Base-by-base conservation (phyloP, 2,888 invertebrate genomes). In the Cartodere bifasciata region DNA sequence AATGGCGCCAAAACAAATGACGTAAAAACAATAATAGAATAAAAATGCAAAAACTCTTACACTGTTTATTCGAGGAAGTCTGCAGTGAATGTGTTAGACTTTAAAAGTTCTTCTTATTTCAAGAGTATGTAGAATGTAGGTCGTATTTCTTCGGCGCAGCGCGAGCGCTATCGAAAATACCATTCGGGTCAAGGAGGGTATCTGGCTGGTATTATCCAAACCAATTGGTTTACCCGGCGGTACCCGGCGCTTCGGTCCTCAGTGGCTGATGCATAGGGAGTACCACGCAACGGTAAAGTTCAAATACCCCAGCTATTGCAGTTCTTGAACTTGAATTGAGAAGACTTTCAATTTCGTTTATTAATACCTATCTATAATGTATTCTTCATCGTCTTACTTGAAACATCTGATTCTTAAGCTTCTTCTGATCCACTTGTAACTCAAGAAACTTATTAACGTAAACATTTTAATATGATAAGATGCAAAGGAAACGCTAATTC, bases 31-130 rank as follows among this genome's bases (percentile, higher is more conserved):
- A 33, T 27, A 39, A 34, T 28, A 35, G 30, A 31, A 16, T 9
- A 25, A 34, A 14, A 34, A 43, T 43, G 42, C 39, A 41, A 44
- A 39, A 41, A 37, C 43, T 47, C 56, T 56, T 58, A 58, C 58
- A 58, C 56, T 53, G 48, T 48, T 24, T 35, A 23, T 33, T 46
- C 50, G 49, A 45, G 45, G 53, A 53, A 53, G 52, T 53, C 48
- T 50, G 47, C 49, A 55, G 53, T 55, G 57, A 60, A 59, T 61
- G 59, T 52, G 56, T 53, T 55, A 55, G 54, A 49, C 50, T 53
- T 51, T 55, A 56, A 55, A 58, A 55, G 52, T 56, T 59, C 58
- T 54, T 59, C 60, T 60, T 59, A 60, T 60, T 60, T 60, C 58
- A 57, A 52, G 35, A 30, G 31, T 6, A 56, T 54, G 50, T 43